Conservation (phyloP, 1,140 invertebrate genomes). For the Papilio aristodemus region DNA sequence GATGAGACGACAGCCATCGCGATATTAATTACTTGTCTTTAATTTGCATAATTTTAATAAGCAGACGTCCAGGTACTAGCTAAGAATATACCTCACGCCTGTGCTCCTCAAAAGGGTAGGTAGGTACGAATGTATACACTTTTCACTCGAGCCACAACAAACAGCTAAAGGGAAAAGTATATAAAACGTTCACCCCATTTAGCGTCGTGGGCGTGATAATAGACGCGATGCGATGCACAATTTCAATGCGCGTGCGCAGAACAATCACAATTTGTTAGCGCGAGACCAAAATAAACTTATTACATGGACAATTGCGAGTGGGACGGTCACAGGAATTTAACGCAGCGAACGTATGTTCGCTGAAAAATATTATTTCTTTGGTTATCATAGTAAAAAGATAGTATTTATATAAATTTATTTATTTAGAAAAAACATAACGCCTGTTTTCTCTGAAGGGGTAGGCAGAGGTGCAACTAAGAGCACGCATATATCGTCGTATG, state of each 20-base stretch:
- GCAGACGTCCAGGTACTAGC: background rate
- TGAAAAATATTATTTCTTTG: too few relatives aligned
- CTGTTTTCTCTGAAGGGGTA: too few relatives aligned
- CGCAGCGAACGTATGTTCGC: too few relatives aligned
- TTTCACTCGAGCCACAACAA: too few relatives aligned
- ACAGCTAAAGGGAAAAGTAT: background rate
- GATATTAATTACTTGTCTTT: background rate
- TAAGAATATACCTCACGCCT: background rate
- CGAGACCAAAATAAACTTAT: constrained; percentile 3
- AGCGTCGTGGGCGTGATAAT: constrained; percentile 1
- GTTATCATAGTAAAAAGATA: too few relatives aligned
- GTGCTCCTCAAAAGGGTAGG: too few relatives aligned
- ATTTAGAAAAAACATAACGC: too few relatives aligned
- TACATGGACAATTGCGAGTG: constrained; percentile 15
- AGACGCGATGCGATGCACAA: background rate
- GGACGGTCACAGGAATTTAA: background rate
- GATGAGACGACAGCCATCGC: background rate
- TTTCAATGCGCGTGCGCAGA: background rate
- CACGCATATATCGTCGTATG: too few relatives aligned
- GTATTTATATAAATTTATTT: too few relatives aligned
- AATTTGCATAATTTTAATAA: background rate
- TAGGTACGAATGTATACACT: too few relatives aligned
- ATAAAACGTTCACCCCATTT: background rate
- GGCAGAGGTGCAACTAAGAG: too few relatives aligned
- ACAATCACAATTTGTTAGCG: constrained; percentile 8